These are phyloP conservation scores for Macaca fascicularis DNA, from an alignment of 2,113 vertebrate genomes.

Conservation along the genomic window DNA sequence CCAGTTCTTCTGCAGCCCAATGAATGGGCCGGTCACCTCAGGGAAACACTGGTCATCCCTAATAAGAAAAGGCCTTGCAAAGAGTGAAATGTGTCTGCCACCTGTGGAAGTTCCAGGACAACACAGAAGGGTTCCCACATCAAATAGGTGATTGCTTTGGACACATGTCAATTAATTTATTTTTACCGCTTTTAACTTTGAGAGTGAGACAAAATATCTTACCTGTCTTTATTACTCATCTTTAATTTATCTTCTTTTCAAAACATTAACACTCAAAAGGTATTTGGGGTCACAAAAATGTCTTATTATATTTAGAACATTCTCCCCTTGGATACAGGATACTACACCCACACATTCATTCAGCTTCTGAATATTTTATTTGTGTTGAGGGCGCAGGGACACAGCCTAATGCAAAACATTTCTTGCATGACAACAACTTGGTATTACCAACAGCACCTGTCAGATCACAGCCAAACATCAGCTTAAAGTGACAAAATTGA, in stretches of 20 bases:
- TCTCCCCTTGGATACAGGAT: background rate
- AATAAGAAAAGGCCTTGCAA: background rate
- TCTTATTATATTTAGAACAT: background rate
- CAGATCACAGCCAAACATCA: background rate
- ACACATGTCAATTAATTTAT: background rate
- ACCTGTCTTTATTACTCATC: background rate
- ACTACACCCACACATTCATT: background rate
- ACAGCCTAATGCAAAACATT: background rate
- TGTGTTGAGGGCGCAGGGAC: background rate
- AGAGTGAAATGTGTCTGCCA: background rate
- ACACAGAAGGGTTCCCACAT: background rate
- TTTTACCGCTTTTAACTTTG: slow-evolving; percentile 4
- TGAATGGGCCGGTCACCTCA: background rate
- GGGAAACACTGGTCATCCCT: background rate
- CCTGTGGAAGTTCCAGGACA: background rate
- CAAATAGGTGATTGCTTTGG: background rate
- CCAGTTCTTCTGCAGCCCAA: background rate
- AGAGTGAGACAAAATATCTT: slow-evolving; percentile 2
- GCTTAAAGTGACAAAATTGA: background rate
- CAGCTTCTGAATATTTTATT: background rate
- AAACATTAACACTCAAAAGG: background rate
- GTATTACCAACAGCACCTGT: background rate
- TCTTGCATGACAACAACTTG: background rate
- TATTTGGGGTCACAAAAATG: background rate
- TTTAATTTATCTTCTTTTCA: slow-evolving; percentile 1